Evolutionary conservation across 2,888 invertebrate species (phyloP), one percentile per base, ranked within the genome.

Genomic region (Geophilus truncorum): DNA sequence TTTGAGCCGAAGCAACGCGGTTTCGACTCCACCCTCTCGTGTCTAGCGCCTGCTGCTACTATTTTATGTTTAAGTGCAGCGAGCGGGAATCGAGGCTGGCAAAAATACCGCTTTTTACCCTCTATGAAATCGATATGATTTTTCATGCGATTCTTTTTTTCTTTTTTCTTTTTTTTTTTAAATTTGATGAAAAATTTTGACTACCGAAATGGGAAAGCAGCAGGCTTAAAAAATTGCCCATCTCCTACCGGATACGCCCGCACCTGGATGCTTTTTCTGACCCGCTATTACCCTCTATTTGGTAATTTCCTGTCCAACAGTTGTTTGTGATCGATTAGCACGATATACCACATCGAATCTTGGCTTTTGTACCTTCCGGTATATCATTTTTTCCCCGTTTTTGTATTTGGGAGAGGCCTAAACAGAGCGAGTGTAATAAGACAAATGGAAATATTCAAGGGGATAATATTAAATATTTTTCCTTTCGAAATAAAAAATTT

Each of bases 41-140:
- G 70, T 70, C 70, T 70, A 70, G 28, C 70, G 70, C 70, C 70
- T 70, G 70, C 70, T 70, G 70, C 70, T 70, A 70, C 70, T 70
- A 70, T 70, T 70, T 70, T 70, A 70, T 70, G 70, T 70, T 70
- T 70, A 70, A 70, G 70, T 70, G 70, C 70, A 70, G 70, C 70
- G 70, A 70, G 70, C 28, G 28, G 70, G 15, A 70, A 70, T 51
- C 51, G 51, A 51, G 51, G 51, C 51, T 18, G 18, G 51, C 10
- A 70, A 70, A 70, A 70, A 70, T 70, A 51, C 51, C 51, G 51
- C 51, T 51, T 51, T n/a, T 51, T 51, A 51, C 51, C 18, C 51
- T 15, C 51, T 51, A 70, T 70, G 23, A 23, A 70, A 70, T 70
- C 70, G 70, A 70, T 70, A 70, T 70, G 70, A 70, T 70, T 70